These are phyloP conservation scores for Poliocrania exsul DNA, from an alignment of 2,797 vertebrate genomes.

Conservation along the genomic window DNA sequence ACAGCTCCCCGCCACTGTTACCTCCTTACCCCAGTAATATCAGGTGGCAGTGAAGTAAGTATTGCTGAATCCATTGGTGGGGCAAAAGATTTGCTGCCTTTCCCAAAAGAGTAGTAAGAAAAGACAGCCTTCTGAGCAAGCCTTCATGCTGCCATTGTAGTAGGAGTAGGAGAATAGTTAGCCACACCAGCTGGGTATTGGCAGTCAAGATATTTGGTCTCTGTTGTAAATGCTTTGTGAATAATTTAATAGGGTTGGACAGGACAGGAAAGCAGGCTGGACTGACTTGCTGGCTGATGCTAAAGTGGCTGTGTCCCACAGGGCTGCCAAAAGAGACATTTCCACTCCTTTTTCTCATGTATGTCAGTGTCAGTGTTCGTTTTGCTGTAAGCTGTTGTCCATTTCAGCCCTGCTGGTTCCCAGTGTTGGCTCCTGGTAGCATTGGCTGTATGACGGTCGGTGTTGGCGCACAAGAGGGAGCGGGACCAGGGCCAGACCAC, in stretches of 20 bases:
- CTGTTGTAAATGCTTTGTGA: background rate
- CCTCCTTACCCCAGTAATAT: background rate
- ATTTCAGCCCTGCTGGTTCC: background rate
- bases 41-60: background rate
- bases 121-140: background rate
- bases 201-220: background rate
- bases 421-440: background rate
- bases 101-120: background rate
- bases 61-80: background rate
- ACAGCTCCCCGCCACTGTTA: background rate
- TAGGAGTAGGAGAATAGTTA: background rate
- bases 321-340: background rate
- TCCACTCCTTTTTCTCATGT: background rate
- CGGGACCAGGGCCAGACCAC: background rate
- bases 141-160: background rate
- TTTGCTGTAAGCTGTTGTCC: background rate
- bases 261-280: background rate
- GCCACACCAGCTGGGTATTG: background rate
- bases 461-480: background rate
- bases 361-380: rapidly evolving
- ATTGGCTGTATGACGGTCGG: background rate
- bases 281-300: background rate
- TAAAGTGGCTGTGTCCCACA: background rate
- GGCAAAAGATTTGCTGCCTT: background rate
- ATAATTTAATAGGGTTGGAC: background rate